Evolutionary conservation across 35 echinoderm and acorn worm species (phyloP), one percentile per base, ranked within the genome.

Genomic region (Apostichopus japonicus): DNA sequence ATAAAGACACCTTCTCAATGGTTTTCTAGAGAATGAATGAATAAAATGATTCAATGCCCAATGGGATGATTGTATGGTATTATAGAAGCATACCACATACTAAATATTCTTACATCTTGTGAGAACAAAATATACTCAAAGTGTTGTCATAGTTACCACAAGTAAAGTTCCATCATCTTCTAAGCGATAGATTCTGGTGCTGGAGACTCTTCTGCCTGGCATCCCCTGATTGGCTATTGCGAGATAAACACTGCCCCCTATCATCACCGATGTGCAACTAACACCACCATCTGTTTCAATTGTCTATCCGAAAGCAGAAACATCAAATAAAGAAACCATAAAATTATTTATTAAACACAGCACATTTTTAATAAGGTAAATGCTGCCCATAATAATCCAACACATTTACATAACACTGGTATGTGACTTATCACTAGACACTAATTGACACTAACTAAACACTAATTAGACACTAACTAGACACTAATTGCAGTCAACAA

Each of bases 251-350:
- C 79, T 91, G 22, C 87, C 95, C 55, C 92, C 92, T 16, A 95
- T 93, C 67, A 80, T 53, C 72, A 58, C 71, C 55, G 93, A 94
- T 19, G 93, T 62, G 83, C 91, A 94, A 61, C 53, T 63, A 24
- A 82, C 70, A 22, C 87, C 97, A 16, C 97, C 97, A 77, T 96
- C 95, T 4, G 97, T 98, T 86, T 96, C 95, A 23, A 98, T 83
- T 1, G 93, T 94, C 93, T 98, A 83, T 61, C 2, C 17, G 54
- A 52, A 22, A 21, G 19, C 6, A 80, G 53, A 52, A 33, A 44
- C 33, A 44, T 44, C 33, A 44, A 44, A 44, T 44, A 44, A 44
- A 44, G 33, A 44, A 44, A 44, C 33, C 33, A 44, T 44, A 44
- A 44, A 44, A 1, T 44, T 44, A 44, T 44, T 3, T 44, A 44